These are phyloP conservation scores for Phylloscopus trochiloides DNA, from an alignment of 2,113 vertebrate genomes.

Conservation along the genomic window DNA sequence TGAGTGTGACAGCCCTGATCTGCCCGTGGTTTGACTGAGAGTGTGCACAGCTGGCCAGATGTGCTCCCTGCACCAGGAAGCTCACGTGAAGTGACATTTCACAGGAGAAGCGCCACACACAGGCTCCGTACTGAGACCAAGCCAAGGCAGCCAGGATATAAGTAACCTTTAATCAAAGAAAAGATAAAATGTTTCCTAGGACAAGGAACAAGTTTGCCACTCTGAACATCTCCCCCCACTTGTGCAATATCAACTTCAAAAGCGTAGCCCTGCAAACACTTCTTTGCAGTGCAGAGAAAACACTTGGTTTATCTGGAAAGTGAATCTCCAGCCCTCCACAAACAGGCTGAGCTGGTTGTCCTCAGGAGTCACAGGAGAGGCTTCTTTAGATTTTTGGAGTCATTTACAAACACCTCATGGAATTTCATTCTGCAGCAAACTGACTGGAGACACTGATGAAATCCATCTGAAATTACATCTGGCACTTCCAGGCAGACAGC, in stretches of 20 bases:
- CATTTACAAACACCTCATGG: background rate
- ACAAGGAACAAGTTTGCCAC: background rate
- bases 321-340: background rate
- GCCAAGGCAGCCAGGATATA: fast-evolving
- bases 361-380: background rate
- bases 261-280: fast-evolving
- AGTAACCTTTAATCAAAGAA: background rate
- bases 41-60: background rate
- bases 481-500: constrained; percentile 19
- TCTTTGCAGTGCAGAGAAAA: background rate
- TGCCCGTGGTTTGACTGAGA: background rate
- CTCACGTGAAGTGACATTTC: background rate
- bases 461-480: background rate
- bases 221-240: fast-evolving
- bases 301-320: background rate
- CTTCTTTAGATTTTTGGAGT: background rate
- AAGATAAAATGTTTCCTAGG: background rate
- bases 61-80: background rate
- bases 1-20: background rate
- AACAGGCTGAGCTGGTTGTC: background rate
- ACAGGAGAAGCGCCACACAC: background rate
- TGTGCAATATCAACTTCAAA: background rate
- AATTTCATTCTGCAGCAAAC: constrained; percentile 22
- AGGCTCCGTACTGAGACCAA: fast-evolving
- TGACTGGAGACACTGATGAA: background rate